These are phyloP conservation scores for Pomacea maculata DNA, from an alignment of 1,140 invertebrate genomes.

Conservation along the genomic window DNA sequence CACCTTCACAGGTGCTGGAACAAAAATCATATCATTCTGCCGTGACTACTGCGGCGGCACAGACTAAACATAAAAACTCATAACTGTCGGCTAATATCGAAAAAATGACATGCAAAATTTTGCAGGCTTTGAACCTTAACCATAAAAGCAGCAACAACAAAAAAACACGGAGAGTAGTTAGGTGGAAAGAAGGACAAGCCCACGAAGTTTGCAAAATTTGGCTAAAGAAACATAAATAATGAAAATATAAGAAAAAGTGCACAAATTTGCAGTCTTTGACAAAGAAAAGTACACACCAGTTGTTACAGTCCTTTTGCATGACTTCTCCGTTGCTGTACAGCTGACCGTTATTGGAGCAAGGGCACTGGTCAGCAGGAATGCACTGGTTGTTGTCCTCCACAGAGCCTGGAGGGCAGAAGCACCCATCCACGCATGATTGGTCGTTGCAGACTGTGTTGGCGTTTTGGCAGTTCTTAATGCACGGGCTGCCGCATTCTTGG, in stretches of 20 bases:
- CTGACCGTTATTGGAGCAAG: constrained; percentile 51
- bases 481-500: constrained; percentile 81
- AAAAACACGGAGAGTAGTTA: too few relatives aligned
- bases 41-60: too few relatives aligned
- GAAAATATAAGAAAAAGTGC: too few relatives aligned
- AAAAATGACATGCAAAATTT: too few relatives aligned
- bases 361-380: constrained; percentile 52
- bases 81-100: too few relatives aligned
- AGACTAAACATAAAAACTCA: too few relatives aligned
- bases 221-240: too few relatives aligned
- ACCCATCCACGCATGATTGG: constrained; percentile 82
- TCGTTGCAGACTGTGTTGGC: constrained; percentile 68
- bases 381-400: constrained; percentile 69
- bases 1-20: constrained; percentile 74
- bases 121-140: too few relatives aligned
- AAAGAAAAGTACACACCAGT: constrained; percentile 49
- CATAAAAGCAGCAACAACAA: too few relatives aligned
- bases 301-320: constrained; percentile 60
- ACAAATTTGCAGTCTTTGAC: too few relatives aligned
- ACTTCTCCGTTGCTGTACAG: constrained; percentile 45
- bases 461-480: constrained; percentile 78
- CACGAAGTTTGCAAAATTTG: too few relatives aligned
- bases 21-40: neutral
- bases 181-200: too few relatives aligned
- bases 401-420: constrained; percentile 74